Percentiles rank a stretch among this genome's conserved stretches.
phyloP scores from a whole-genome alignment of 2,797 vertebrate species.

The Melanogrammus aeglefinus region DNA sequence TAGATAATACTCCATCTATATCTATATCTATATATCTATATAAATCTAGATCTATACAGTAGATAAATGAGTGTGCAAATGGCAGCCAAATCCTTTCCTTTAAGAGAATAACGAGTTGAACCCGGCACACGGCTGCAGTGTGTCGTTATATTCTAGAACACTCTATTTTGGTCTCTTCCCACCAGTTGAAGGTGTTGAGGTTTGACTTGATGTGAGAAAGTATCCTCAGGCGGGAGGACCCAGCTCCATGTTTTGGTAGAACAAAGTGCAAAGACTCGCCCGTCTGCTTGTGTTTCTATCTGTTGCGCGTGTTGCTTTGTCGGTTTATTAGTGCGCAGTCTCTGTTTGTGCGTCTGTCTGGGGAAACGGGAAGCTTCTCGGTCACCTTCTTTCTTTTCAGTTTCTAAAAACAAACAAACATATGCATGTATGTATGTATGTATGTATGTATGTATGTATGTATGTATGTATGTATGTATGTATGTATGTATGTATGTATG shows the following conservation, averaged over 20 bases:
- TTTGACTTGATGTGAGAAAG: slow-evolving; percentile 56
- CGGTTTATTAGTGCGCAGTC: not conserved
- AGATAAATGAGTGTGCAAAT: not conserved
- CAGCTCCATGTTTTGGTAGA: slow-evolving; percentile 32
- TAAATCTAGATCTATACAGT: not conserved
- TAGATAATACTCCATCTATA: not conserved
- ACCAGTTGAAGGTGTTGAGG: slow-evolving; percentile 48
- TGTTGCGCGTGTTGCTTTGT: not conserved
- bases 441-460: too few relatives aligned
- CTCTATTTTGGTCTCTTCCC: slow-evolving; percentile 33
- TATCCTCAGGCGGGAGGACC: slow-evolving; percentile 49
- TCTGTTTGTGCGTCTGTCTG: not conserved
- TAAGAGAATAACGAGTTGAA: slow-evolving; percentile 15
- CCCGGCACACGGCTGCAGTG: not conserved
- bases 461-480: too few relatives aligned
- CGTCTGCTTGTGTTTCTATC: slow-evolving; percentile 2
- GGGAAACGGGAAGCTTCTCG: not conserved
- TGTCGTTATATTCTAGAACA: slow-evolving; percentile 14
- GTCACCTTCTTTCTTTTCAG: not conserved
- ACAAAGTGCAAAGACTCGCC: slow-evolving; percentile 23
- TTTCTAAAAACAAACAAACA: not conserved
- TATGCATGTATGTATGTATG: too few relatives aligned
- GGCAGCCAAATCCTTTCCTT: not conserved
- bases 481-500: too few relatives aligned
- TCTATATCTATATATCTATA: not conserved